Conservation (phyloP, 2,888 invertebrate genomes). For the Drosophila vallismaia region DNA sequence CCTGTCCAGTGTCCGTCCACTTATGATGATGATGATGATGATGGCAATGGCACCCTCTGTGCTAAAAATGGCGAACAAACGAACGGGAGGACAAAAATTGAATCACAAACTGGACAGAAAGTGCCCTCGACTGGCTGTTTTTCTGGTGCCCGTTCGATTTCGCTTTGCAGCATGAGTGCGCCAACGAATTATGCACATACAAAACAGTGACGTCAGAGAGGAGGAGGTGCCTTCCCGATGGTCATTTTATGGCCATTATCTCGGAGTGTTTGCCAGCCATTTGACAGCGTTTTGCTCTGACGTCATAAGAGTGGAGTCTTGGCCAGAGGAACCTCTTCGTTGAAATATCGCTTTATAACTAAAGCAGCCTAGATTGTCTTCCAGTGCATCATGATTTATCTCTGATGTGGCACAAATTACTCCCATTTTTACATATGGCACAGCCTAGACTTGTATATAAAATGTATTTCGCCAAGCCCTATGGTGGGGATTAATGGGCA, state of each 20-base stretch:
- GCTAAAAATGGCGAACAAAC: constrained; percentile 59
- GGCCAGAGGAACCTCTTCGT: constrained; percentile 1
- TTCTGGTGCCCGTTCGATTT: constrained; percentile 43
- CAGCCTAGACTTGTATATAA: not conserved
- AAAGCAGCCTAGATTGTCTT: constrained; percentile 51
- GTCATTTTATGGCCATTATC: constrained; percentile 41
- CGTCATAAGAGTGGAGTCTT: constrained; percentile 64
- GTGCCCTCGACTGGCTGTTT: constrained; percentile 45
- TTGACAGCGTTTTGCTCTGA: constrained; percentile 40
- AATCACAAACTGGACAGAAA: constrained; percentile 55
- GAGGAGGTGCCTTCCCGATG: constrained; percentile 16
- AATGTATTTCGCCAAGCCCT: too few species aligned
- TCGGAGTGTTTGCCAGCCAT: constrained; percentile 45
- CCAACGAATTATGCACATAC: constrained; percentile 37
- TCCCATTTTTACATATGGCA: constrained; percentile 55
- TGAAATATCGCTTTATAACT: constrained; percentile 54
- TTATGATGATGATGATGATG: constrained; percentile 2
- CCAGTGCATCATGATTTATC: constrained; percentile 65
- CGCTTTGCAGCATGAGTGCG: constrained; percentile 41
- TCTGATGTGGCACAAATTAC: constrained; percentile 65
- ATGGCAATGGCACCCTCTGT: constrained; percentile 43
- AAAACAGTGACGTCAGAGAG: constrained; percentile 30
- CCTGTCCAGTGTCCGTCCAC: constrained; percentile 28
- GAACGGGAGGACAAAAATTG: constrained; percentile 53
- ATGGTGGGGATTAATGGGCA: constrained; percentile 30